A percentile compares a stretch with the other conserved stretches of the same genome.
phyloP scores from a whole-genome alignment of 1,140 invertebrate species.

The Myzus persicae region DNA sequence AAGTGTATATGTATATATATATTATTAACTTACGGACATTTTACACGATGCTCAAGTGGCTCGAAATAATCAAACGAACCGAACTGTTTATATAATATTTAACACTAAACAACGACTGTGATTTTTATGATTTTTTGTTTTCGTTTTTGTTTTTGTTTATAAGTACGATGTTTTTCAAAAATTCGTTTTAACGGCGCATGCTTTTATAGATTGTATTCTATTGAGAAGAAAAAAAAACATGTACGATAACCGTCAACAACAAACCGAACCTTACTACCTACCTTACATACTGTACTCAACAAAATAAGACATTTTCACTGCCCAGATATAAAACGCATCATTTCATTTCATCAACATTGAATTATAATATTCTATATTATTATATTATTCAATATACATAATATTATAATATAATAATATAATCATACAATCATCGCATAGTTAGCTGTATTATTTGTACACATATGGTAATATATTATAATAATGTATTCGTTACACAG shows the following conservation, averaged over 20 bases:
- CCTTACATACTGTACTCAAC: neutral
- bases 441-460: neutral
- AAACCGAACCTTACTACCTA: neutral
- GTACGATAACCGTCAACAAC: neutral
- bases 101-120: neutral
- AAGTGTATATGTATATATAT: slow-evolving; percentile 24
- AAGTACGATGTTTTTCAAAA: slow-evolving; percentile 9
- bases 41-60: neutral
- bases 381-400: neutral
- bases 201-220: slow-evolving; percentile 16
- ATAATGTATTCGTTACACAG: neutral
- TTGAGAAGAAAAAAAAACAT: neutral
- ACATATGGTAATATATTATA: neutral
- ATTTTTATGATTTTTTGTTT: slow-evolving; percentile 21
- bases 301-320: slow-evolving; percentile 12
- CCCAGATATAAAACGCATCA: neutral
- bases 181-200: slow-evolving; percentile 42
- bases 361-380: neutral
- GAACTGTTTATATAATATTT: neutral
- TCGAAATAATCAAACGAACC: neutral
- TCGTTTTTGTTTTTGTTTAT: slow-evolving; percentile 6
- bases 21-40: slow-evolving; percentile 5
- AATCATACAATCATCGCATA: neutral
- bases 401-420: neutral
- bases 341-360: slow-evolving; percentile 8